Evolutionary conservation across 37 sponge, comb jelly and placozoan species (phyloP), one percentile per base, ranked within the genome.

Genomic region (Hormiphora californensis): DNA sequence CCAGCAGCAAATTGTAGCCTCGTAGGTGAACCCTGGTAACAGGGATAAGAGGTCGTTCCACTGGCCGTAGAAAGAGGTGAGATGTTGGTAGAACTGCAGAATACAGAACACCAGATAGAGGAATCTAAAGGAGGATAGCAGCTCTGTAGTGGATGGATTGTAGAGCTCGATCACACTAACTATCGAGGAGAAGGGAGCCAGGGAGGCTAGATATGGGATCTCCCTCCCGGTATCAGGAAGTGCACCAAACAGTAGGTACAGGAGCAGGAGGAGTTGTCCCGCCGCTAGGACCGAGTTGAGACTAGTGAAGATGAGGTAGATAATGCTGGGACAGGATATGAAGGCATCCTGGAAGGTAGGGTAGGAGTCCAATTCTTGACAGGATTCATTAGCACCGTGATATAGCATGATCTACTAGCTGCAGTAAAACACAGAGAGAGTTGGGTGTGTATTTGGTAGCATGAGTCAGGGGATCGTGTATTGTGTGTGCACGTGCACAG

Each of bases 41-140:
- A 73, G 46, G 9, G 39, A 43, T 2, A n/a, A n/a, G 28, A 73
- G 25, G 44, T 73, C 81, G 12, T 39, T 17, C 81, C 81, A 73
- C 46, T 73, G 15, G 27, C 81, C 81, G 46, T 73, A 73, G 44
- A 43, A 73, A 15, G 39, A 36, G 43, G 81, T 28, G 41, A 73
- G 4, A 46, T 73, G 43, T 46, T 73, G 81, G 81, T 73, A 73
- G 25, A 73, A 73, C 81, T 73, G 81, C 46, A 73, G 81, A 4
- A 73, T 73, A 28, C 81, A 73, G 81, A 73, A 73, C 3, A 73
- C 46, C 21, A 73, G 81, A 46, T 73, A 73, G 46, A 73, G 46
- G 25, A 40, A 73, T 30, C 81, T 39, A 28, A 73, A 73, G 46
- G 81, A 43, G 5, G 81, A 73, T 1, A 73, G 81, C 15, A 73